Evolutionary conservation across 2,113 vertebrate genomes (phyloP), one percentile per base, ranked within the genome.

Genomic region (Notarius lentiginosus): DNA sequence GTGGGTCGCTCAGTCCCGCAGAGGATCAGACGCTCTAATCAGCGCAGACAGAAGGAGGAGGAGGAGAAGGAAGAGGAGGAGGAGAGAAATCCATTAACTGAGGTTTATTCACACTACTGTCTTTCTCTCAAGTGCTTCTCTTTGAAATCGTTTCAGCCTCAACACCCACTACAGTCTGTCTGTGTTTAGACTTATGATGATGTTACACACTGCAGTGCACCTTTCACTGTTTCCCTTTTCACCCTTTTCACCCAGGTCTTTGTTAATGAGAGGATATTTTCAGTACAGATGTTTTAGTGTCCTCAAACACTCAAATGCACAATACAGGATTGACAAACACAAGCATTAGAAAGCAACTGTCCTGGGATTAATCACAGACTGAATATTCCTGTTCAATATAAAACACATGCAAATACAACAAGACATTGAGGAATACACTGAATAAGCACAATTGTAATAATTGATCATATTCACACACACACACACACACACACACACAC

Each of bases 11-110:
- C 76, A 60, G 79, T 70, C 70, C 56, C 30, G 11, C 22, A 87
- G 24, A 76, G 85, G 89, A 87, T 66, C 86, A 72, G 83, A 75
- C 56, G 75, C 61, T 77, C 41, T 73, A 55, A 77, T 86, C 68
- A 76, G 66, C 4, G 51, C 75, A 77, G 53, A 79, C 82, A 79
- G 77, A 51, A 85, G 68, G 75, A 88, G 61, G 17, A 66, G 73
- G n/a, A 79, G 30, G 65, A 75, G 34, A 4, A 79, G 24, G 51
- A 63, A 15, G 30, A 60, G 17, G 75, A 58, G 55, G 55, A 60
- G 83, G 55, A 84, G 55, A 61, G 34, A 49, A 49, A 76, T 76
- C 56, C 72, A 58, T 84, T 55, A 75, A 75, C 47, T 53, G 68
- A 56, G 68, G 82, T 34, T 41, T 58, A 80, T 80, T 80, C 79